Evolutionary conservation across 30 jellyfish, hydroid and myxozoan genomes (phyloP).

Genomic region (Phacellophora camtschatica): DNA sequence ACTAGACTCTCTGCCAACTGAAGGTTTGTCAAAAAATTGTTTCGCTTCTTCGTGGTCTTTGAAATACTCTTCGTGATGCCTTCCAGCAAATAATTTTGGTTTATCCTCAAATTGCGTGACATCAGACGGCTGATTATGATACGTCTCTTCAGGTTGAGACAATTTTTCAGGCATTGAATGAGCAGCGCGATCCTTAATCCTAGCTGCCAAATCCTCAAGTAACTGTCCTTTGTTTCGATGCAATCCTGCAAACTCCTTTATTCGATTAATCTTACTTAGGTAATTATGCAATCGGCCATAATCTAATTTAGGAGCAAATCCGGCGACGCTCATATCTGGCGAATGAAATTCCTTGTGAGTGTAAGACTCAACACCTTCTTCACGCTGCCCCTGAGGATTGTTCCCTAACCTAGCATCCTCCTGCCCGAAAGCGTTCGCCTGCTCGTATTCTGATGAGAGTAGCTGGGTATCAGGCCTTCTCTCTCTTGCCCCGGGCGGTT

Average conservation of each 20-base stretch:
- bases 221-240: neutral
- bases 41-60: constrained; percentile 3
- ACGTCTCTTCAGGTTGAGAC: constrained; percentile 2
- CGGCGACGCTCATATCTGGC: constrained; percentile 8
- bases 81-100: neutral
- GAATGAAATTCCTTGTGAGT: neutral
- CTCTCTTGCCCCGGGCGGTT: neutral
- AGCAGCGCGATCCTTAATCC: neutral
- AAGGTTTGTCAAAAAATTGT: neutral
- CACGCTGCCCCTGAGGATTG: neutral
- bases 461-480: constrained; percentile 24
- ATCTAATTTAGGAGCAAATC: neutral
- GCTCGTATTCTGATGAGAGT: constrained; percentile 67
- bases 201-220: constrained; percentile 20
- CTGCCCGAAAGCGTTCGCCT: constrained; percentile 51
- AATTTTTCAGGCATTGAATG: constrained; percentile 1
- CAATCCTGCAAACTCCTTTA: constrained; percentile 1
- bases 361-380: neutral
- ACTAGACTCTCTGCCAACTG: neutral
- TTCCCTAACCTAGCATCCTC: constrained; percentile 23
- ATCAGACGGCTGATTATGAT: constrained; percentile 32
- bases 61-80: neutral
- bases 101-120: constrained; percentile 8
- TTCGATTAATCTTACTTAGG: neutral
- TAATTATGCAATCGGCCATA: neutral